phyloP scores from a whole-genome alignment of 2,888 invertebrate species.

The Drosophila algonquin region DNA sequence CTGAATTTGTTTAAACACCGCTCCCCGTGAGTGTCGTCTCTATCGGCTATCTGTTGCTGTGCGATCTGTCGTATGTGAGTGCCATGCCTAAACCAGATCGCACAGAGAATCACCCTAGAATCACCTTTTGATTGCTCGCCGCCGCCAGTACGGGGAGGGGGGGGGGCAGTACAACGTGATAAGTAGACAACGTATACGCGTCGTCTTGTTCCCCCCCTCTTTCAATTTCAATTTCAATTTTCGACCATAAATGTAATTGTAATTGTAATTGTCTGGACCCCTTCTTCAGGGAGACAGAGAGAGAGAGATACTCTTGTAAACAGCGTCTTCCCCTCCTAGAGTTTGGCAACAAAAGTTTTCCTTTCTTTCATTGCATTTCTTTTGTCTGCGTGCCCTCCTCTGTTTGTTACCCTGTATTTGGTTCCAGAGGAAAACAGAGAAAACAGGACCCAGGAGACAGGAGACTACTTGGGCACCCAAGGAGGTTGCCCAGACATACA shows the following conservation, averaged over 20 bases:
- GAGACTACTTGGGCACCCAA: too few relatives aligned
- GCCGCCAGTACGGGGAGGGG: background rate
- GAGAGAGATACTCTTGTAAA: slow-evolving; percentile 6
- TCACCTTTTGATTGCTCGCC: slow-evolving; percentile 31
- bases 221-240: slow-evolving; percentile 16
- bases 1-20: slow-evolving; percentile 54
- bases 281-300: background rate
- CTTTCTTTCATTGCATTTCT: too few relatives aligned
- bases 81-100: slow-evolving; percentile 27
- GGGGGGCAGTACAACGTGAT: background rate
- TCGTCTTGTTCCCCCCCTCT: slow-evolving; percentile 21
- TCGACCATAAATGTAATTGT: slow-evolving; percentile 37
- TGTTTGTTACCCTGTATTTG: slow-evolving; percentile 1
- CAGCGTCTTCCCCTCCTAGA: background rate
- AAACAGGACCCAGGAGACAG: background rate
- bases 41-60: slow-evolving; percentile 1
- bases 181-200: background rate
- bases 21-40: background rate
- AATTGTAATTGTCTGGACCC: slow-evolving; percentile 30
- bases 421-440: too few relatives aligned
- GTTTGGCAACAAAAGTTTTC: too few relatives aligned
- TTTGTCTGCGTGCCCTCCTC: too few relatives aligned
- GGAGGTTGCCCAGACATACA: slow-evolving; percentile 21
- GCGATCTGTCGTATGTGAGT: background rate
- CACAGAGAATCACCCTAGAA: slow-evolving; percentile 16